Evolutionary conservation across 2,113 vertebrate genomes (phyloP).

Genomic region (Forbesichthys papilliferus): DNA sequence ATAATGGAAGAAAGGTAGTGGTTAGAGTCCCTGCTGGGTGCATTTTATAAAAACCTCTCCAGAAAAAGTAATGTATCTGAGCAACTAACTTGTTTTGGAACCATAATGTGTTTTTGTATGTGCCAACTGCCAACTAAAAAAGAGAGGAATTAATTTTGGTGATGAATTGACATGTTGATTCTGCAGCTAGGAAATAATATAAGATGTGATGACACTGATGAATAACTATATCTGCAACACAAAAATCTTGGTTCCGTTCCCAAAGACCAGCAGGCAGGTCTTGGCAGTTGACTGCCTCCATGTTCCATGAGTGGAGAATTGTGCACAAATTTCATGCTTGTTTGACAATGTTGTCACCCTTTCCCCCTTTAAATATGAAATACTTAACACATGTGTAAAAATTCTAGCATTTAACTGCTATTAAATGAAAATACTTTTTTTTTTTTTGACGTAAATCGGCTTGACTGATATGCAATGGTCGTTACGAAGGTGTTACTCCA

Average conservation of each 20-base stretch:
- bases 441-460: conserved; percentile 62
- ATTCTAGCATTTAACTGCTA: conserved; percentile 59
- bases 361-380: conserved; percentile 74
- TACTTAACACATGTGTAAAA: conserved; percentile 70
- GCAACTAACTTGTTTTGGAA: conserved; percentile 9
- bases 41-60: background rate
- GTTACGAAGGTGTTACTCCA: conserved; percentile 66
- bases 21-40: too few species aligned
- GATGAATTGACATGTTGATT: conserved; percentile 56
- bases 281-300: conserved; percentile 36
- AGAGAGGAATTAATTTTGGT: conserved; percentile 36
- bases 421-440: conserved; percentile 68
- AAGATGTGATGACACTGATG: conserved; percentile 14
- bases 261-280: conserved; percentile 34
- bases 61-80: background rate
- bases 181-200: conserved; percentile 49
- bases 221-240: conserved; percentile 3
- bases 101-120: background rate
- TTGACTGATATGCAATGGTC: conserved; percentile 70
- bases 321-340: conserved; percentile 64
- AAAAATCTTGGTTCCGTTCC: background rate
- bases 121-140: conserved; percentile 9
- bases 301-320: conserved; percentile 56
- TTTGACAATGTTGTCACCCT: conserved; percentile 74
- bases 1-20: too few species aligned